Percentiles rank a stretch among this genome's conserved stretches.
These are phyloP conservation scores for Steinernema scapterisci DNA, from an alignment of 2,888 invertebrate species.

Conservation along the genomic window DNA sequence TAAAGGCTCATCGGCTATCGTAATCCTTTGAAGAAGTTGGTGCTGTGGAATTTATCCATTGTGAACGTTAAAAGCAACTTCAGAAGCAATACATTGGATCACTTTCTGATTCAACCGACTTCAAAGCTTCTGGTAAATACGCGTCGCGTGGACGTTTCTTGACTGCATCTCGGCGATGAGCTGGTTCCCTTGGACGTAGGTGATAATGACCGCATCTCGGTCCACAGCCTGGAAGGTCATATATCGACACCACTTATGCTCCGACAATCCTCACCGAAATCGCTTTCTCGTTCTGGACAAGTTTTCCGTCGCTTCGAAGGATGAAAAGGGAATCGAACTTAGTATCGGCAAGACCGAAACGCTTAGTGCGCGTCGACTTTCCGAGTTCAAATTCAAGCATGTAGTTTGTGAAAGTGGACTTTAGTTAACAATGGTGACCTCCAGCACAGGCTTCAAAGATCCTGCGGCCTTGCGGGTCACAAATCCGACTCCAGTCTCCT, in stretches of 20 bases:
- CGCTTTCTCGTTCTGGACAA: conserved; percentile 51
- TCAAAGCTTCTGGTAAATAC: conserved; percentile 13
- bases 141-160: conserved; percentile 40
- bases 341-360: no score
- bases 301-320: conserved; percentile 47
- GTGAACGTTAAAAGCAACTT: no score
- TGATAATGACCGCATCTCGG: conserved; percentile 47
- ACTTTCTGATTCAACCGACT: no score
- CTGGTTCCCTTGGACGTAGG: conserved; percentile 49
- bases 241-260: not conserved
- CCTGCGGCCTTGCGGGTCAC: conserved; percentile 56
- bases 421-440: conserved; percentile 44
- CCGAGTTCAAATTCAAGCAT: conserved; percentile 40
- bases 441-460: conserved; percentile 53
- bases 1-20: no score
- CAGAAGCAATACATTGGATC: no score
- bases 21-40: no score
- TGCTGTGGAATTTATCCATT: no score
- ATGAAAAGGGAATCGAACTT: conserved; percentile 48
- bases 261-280: conserved; percentile 39
- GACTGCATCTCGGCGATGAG: conserved; percentile 46
- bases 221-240: conserved; percentile 41
- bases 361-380: conserved; percentile 52
- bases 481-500: conserved; percentile 55
- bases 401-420: conserved; percentile 52